A percentile compares a stretch with the other conserved stretches of the same genome.
These are phyloP conservation scores for Drosophila takahashii DNA, from an alignment of 1,140 invertebrate genomes.

Conservation along the genomic window DNA sequence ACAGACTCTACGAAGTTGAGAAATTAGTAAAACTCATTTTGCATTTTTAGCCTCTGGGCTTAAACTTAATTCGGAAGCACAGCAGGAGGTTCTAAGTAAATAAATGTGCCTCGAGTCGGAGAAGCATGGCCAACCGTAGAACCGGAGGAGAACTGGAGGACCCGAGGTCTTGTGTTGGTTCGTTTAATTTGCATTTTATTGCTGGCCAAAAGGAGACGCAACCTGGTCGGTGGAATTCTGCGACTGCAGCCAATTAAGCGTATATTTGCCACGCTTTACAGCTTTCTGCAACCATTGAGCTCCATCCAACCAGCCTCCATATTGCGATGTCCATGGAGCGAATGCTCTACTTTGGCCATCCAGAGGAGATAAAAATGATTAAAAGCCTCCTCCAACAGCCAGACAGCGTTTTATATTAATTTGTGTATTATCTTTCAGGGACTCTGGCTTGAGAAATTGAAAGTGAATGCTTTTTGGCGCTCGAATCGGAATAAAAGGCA, in stretches of 20 bases:
- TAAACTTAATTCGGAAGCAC: conserved; percentile 85
- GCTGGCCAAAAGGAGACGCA: conserved; percentile 31
- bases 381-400: conserved; percentile 57
- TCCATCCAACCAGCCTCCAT: conserved; percentile 1
- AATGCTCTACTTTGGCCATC: conserved; percentile 70
- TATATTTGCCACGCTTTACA: conserved; percentile 84
- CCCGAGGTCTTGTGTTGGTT: conserved; percentile 28
- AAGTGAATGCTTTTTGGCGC: conserved; percentile 72
- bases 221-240: conserved; percentile 8
- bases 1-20: conserved; percentile 62
- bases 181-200: conserved; percentile 85
- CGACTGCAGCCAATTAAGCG: conserved; percentile 79
- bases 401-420: conserved; percentile 74
- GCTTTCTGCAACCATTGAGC: conserved; percentile 46
- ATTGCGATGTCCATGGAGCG: background rate
- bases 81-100: conserved; percentile 85
- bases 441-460: conserved; percentile 67
- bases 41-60: conserved; percentile 84
- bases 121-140: background rate
- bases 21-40: conserved; percentile 85
- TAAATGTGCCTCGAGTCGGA: conserved; percentile 71
- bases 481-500: conserved; percentile 11
- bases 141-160: background rate
- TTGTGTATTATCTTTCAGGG: conserved; percentile 59
- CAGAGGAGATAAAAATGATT: conserved; percentile 74